Conservation (phyloP, 2,888 invertebrate genomes). For the Eretmocerus hayati region DNA sequence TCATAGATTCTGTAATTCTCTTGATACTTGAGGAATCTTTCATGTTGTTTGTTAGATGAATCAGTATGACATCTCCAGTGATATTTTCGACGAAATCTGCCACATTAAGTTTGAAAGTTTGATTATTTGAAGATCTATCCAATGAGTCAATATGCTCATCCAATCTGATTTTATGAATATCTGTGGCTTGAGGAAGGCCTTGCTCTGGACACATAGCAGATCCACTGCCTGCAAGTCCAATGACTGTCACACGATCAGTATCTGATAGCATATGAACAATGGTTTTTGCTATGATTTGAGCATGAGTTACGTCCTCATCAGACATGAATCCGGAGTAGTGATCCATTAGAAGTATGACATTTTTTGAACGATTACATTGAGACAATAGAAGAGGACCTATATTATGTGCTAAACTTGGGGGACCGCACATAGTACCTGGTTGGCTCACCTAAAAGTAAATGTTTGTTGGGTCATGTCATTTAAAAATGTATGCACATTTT, state of each 20-base stretch:
- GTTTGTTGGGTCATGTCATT: background rate
- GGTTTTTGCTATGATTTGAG: constrained; percentile 41
- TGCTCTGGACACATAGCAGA: constrained; percentile 33
- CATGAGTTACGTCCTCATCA: constrained; percentile 38
- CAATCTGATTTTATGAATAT: constrained; percentile 41
- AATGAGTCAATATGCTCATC: constrained; percentile 37
- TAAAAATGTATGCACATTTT: background rate
- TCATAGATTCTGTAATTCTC: constrained; percentile 30
- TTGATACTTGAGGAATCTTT: constrained; percentile 30
- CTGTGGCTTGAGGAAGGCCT: constrained; percentile 36
- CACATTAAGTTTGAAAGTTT: constrained; percentile 34
- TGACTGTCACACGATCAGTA: constrained; percentile 37
- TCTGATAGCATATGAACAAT: constrained; percentile 42
- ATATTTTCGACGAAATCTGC: constrained; percentile 29
- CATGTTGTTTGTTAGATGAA: constrained; percentile 39
- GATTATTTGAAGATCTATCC: constrained; percentile 33
- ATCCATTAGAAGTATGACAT: constrained; percentile 39
- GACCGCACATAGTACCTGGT: constrained; percentile 41
- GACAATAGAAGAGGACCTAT: constrained; percentile 40
- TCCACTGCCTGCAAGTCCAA: constrained; percentile 35
- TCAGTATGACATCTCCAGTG: constrained; percentile 33
- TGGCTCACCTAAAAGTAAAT: constrained; percentile 32
- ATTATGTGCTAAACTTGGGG: constrained; percentile 39
- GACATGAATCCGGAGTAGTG: constrained; percentile 38
- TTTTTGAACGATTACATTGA: constrained; percentile 38